phyloP scores from a whole-genome alignment of 1,140 invertebrate genomes.

The Campodea augens region DNA sequence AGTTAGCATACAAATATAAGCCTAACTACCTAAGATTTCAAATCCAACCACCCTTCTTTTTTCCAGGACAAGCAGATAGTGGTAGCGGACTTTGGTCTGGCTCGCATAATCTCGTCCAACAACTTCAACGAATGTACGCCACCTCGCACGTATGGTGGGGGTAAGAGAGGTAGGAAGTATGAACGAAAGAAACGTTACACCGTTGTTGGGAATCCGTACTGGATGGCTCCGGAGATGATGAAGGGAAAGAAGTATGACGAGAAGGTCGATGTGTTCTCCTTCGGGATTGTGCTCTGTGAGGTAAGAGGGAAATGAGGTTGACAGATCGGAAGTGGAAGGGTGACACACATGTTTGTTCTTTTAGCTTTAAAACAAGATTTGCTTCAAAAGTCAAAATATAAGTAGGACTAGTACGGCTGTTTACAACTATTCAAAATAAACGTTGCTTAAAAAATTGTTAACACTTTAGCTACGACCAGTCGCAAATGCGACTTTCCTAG shows the following conservation, averaged over 20 bases:
- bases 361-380: no score
- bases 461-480: no score
- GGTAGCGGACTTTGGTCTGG: constrained; percentile 85
- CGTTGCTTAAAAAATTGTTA: no score
- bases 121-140: constrained; percentile 19
- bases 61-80: constrained; percentile 65
- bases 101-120: constrained; percentile 57
- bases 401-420: neutral
- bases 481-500: no score
- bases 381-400: no score
- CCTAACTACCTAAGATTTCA: no score
- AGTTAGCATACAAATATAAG: no score
- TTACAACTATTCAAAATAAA: no score
- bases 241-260: constrained; percentile 89
- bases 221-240: constrained; percentile 98
- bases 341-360: no score
- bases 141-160: constrained; percentile 17
- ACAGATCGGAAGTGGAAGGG: no score
- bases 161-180: constrained; percentile 27
- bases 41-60: no score
- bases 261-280: constrained; percentile 92
- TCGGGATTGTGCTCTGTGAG: constrained; percentile 89
- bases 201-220: constrained; percentile 87
- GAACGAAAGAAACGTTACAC: constrained; percentile 49
- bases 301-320: constrained; percentile 32